These are phyloP conservation scores for Bombycilla garrulus DNA, from an alignment of 2,113 vertebrate genomes.

Conservation along the genomic window DNA sequence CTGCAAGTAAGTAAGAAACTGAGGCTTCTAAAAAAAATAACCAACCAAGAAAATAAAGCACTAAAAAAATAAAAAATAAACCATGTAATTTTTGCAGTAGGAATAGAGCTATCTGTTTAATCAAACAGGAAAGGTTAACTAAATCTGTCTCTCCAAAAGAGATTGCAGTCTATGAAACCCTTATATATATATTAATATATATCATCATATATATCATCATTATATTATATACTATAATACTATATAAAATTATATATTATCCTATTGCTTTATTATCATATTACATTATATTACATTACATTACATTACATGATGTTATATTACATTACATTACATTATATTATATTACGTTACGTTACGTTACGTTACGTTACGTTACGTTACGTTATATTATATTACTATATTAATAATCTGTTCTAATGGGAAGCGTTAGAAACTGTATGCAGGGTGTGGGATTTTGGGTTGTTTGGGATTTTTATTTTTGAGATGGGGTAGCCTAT, in stretches of 20 bases:
- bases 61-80: background rate
- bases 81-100: background rate
- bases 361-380: too few species aligned
- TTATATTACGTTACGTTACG: too few species aligned
- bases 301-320: too few species aligned
- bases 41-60: background rate
- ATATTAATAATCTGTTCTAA: background rate
- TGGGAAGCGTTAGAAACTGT: background rate
- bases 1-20: background rate
- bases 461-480: background rate
- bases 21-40: background rate
- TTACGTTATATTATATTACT: too few species aligned
- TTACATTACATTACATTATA: too few species aligned
- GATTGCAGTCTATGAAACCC: background rate
- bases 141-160: background rate
- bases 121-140: background rate
- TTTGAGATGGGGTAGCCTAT: background rate
- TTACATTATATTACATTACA: too few species aligned
- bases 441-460: fast-evolving
- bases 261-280: too few species aligned
- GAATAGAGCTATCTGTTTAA: background rate
- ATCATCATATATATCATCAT: too few species aligned
- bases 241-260: too few species aligned
- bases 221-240: too few species aligned
- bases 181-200: too few species aligned